Evolutionary conservation across 2,797 vertebrate species (phyloP).

Genomic region (Psittacula derbiana): DNA sequence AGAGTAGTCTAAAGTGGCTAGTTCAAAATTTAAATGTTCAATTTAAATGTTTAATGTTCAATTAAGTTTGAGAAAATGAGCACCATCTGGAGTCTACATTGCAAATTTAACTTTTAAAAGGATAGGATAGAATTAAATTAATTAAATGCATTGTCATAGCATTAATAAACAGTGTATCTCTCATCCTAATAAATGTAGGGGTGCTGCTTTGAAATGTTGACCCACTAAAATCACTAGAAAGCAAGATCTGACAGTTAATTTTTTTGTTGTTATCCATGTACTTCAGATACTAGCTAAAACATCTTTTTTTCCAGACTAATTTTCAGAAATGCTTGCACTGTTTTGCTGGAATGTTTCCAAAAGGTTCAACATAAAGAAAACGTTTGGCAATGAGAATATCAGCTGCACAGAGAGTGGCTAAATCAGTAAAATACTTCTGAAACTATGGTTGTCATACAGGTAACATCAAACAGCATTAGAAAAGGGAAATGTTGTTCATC

Average conservation of each 20-base stretch:
- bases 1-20: neutral
- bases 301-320: neutral
- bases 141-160: neutral
- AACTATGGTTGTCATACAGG: neutral
- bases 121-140: neutral
- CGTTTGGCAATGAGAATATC: neutral
- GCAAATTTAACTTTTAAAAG: neutral
- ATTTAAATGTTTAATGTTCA: slow-evolving; percentile 13
- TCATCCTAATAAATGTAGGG: neutral
- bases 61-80: slow-evolving; percentile 4
- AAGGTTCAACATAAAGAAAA: neutral
- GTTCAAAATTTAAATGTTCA: slow-evolving; percentile 4
- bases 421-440: neutral
- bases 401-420: neutral
- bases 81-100: neutral
- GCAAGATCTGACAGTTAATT: neutral
- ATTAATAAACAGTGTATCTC: neutral
- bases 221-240: neutral
- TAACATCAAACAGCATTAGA: neutral
- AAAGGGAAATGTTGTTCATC: neutral
- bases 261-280: neutral
- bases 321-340: neutral
- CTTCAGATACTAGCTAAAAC: neutral
- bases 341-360: neutral
- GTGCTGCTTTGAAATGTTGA: neutral